Conservation (phyloP, 2,888 invertebrate species). For the Anthophora plumipes region DNA sequence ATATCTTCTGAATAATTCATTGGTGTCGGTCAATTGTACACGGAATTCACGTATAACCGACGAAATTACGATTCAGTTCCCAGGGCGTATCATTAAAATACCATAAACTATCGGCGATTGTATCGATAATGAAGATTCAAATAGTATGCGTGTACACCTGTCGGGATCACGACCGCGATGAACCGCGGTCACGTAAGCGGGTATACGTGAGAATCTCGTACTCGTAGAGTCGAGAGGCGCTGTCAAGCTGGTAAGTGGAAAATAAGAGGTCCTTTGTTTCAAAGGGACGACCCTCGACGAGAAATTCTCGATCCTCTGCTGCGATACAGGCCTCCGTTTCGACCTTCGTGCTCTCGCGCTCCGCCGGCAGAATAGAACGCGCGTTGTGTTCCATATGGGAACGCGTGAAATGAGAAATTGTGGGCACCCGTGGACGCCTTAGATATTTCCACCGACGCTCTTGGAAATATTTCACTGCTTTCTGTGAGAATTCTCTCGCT, state of each 20-base stretch:
- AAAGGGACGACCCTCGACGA: slow-evolving; percentile 64
- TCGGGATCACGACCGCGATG: slow-evolving; percentile 72
- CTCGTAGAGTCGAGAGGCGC: slow-evolving; percentile 68
- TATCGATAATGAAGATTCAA: slow-evolving; percentile 42
- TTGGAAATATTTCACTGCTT: not conserved
- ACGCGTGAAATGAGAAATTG: slow-evolving; percentile 57
- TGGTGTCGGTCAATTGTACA: not conserved
- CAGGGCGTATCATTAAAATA: slow-evolving; percentile 40
- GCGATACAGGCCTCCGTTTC: slow-evolving; percentile 61
- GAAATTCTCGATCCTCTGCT: slow-evolving; percentile 74
- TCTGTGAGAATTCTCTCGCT: not conserved
- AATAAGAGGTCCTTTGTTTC: slow-evolving; percentile 82
- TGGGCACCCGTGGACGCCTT: slow-evolving; percentile 12
- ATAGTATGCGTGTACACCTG: slow-evolving; percentile 74
- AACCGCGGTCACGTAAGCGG: slow-evolving; percentile 76
- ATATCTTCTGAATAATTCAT: slow-evolving; percentile 27
- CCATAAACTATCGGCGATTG: slow-evolving; percentile 49
- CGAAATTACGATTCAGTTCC: slow-evolving; percentile 26
- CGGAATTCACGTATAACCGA: not conserved
- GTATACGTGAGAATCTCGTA: slow-evolving; percentile 76
- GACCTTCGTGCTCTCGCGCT: slow-evolving; percentile 48
- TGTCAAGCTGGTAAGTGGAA: slow-evolving; percentile 79
- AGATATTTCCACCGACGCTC: slow-evolving; percentile 18
- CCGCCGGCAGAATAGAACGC: slow-evolving; percentile 64
- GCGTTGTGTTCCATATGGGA: slow-evolving; percentile 64